phyloP scores from a whole-genome alignment of 1,140 invertebrate genomes.

The Macrobrachium rosenbergii region DNA sequence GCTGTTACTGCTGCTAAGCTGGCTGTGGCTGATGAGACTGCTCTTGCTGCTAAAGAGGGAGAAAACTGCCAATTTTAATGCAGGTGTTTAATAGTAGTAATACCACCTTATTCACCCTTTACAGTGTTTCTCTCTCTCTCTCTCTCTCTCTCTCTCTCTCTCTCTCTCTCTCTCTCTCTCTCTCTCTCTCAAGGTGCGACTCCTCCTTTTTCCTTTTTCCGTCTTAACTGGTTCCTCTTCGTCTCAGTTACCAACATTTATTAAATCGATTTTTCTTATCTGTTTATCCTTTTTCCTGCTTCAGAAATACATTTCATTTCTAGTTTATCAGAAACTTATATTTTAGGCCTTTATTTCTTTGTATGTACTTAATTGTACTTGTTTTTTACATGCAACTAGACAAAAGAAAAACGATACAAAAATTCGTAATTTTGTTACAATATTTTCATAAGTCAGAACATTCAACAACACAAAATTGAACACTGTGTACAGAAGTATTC shows the following conservation, averaged over 20 bases:
- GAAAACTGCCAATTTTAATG: not conserved
- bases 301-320: not conserved
- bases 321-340: too few relatives aligned
- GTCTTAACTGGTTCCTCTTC: not conserved
- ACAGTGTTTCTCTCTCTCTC: not conserved
- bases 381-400: too few relatives aligned
- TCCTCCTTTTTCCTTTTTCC: not conserved
- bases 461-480: too few relatives aligned
- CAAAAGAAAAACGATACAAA: too few relatives aligned
- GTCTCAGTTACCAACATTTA: not conserved
- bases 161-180: not conserved
- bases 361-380: too few relatives aligned
- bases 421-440: too few relatives aligned
- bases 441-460: too few relatives aligned
- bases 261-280: not conserved
- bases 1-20: not conserved
- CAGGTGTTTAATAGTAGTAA: not conserved
- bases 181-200: not conserved
- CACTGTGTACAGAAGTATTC: too few relatives aligned
- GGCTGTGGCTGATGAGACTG: not conserved
- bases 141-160: constrained; percentile 23
- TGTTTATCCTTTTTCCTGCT: not conserved
- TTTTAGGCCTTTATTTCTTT: too few relatives aligned
- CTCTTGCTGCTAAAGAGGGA: constrained; percentile 4
- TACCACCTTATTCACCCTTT: not conserved